Evolutionary conservation across 2,113 vertebrate species (phyloP), one percentile per base, ranked within the genome.

Genomic region (Taurulus bubalis): DNA sequence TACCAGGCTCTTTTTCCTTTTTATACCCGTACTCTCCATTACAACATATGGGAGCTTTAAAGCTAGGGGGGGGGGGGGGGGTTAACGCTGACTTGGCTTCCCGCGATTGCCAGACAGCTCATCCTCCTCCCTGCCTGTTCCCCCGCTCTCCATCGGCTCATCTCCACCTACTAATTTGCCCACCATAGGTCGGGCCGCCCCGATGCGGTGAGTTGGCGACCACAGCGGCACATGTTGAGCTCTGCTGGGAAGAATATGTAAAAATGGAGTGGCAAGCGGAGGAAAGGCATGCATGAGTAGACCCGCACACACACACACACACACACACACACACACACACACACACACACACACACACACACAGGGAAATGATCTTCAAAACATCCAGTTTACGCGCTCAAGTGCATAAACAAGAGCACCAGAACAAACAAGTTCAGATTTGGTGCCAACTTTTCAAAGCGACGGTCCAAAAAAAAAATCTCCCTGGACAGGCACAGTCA

Each of bases 151-250:
- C 40, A 1, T 59, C 84, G 60, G 83, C 84, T 92, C 87, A 79
- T 91, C 85, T 83, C 77, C 85, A 86, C 91, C 90, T 93, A 91
- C 84, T 93, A 92, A 94, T 94, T 93, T 90, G 79, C 79, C 75
- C 45, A 32, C 64, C 42, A 60, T 74, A 76, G 85, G 87, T 80
- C 79, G 82, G 78, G 81, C 88, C 47, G 77, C 77, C 83, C 76
- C 80, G 85, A 89, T 83, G 85, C 56, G 77, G 84, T 12, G 9
- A 71, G 58, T 66, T 22, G 77, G 32, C 68, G 72, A 87, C 93
- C 90, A 74, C 90, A 77, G 77, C 55, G 75, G 80, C 84, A 91
- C 76, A 90, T 90, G 89, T 81, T 66, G 78, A 82, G 68, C 65
- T 8, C 10, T 59, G 65, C 60, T 79, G 55, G 63, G 26, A 64